phyloP scores from a whole-genome alignment of 1,140 invertebrate genomes.

The Meloidogyne chitwoodi region DNA sequence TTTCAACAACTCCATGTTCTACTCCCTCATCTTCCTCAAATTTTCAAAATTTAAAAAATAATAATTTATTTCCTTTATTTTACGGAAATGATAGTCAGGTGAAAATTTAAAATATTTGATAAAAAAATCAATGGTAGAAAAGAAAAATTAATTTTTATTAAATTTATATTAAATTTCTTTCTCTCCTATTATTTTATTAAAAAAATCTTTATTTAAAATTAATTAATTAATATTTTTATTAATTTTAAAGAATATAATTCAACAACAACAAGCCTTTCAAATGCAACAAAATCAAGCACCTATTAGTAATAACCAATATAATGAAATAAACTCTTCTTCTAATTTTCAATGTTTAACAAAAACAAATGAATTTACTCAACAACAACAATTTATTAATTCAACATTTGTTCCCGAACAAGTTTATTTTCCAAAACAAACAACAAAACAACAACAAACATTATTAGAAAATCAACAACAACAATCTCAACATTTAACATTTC shows the following conservation, averaged over 20 bases:
- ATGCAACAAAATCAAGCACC: background rate
- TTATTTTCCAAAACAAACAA: too few species aligned
- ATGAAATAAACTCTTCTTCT: too few species aligned
- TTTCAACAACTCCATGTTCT: background rate
- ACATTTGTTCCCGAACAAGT: background rate
- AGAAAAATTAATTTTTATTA: too few species aligned
- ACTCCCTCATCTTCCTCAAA: background rate
- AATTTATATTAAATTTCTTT: too few species aligned
- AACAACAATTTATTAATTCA: background rate
- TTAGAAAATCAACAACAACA: background rate
- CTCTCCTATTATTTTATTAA: too few species aligned
- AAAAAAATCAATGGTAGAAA: too few species aligned
- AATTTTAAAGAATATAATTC: background rate
- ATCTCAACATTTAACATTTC: background rate
- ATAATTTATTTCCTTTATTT: background rate
- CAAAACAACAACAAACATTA: too few species aligned
- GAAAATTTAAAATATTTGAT: background rate
- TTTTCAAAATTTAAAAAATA: background rate
- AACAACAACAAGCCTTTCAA: background rate
- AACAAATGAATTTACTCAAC: too few species aligned
- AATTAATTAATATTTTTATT: too few species aligned
- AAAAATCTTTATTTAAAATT: too few species aligned
- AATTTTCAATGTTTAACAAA: too few species aligned
- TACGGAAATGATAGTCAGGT: background rate
- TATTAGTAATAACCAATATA: background rate